A percentile compares a stretch with the other conserved stretches of the same genome.
Conservation (phyloP, 2,113 vertebrate species). For the Acanthisitta chloris region DNA sequence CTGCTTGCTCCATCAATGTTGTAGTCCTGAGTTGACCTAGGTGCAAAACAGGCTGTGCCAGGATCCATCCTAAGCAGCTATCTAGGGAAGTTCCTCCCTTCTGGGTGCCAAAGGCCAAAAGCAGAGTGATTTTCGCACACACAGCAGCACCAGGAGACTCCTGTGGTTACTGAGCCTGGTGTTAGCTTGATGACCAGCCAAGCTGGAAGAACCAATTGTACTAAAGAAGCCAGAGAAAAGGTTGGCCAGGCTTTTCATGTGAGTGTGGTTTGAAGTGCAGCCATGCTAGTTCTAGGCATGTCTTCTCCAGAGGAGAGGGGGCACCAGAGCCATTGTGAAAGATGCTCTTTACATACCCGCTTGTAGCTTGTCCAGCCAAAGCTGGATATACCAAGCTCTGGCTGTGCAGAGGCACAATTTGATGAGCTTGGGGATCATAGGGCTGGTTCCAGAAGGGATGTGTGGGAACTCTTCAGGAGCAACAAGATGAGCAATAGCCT, state of each 20-base stretch:
- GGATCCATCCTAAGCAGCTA: background rate
- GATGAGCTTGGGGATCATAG: background rate
- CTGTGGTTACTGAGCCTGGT: background rate
- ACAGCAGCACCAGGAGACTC: background rate
- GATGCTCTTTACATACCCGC: fast-evolving
- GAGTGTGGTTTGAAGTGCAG: background rate
- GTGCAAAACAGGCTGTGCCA: background rate
- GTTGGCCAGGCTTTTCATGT: background rate
- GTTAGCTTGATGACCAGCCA: background rate
- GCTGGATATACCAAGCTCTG: background rate
- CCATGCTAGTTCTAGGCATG: fast-evolving
- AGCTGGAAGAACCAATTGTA: background rate
- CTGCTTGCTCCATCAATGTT: background rate
- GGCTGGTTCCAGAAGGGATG: background rate
- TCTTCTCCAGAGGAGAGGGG: background rate
- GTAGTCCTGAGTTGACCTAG: background rate
- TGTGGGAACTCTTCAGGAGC: background rate
- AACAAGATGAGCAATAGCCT: background rate
- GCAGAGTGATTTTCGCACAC: background rate
- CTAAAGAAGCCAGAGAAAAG: background rate
- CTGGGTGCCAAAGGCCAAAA: background rate
- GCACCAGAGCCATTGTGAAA: background rate
- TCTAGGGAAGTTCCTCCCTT: background rate
- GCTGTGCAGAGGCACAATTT: background rate
- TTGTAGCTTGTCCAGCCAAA: background rate